Conservation (phyloP, 2,797 vertebrate genomes). For the Monodelphis domestica region DNA sequence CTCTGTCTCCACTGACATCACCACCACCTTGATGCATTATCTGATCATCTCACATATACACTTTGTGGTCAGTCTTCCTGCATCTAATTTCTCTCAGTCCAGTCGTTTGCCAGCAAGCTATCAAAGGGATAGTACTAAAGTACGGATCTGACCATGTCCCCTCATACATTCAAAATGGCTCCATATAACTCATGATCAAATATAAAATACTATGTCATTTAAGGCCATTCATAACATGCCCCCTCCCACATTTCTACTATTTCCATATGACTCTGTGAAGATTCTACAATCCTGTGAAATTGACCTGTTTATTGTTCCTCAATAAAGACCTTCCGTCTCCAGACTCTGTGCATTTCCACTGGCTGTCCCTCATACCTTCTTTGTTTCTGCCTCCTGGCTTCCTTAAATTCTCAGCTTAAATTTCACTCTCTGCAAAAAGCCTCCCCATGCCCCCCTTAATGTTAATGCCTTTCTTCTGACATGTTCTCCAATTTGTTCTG, state of each 20-base stretch:
- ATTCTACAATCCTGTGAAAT: neutral
- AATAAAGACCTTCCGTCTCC: neutral
- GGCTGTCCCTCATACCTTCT: too few species aligned
- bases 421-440: neutral
- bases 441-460: neutral
- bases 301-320: rapidly evolving
- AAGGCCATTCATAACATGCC: neutral
- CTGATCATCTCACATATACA: neutral
- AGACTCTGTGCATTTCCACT: neutral
- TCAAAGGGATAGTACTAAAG: neutral
- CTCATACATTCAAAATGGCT: neutral
- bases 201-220: too few species aligned
- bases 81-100: neutral
- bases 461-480: neutral
- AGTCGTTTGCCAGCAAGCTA: neutral
- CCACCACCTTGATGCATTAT: neutral
- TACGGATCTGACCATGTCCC: neutral
- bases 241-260: neutral
- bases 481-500: too few species aligned
- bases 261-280: neutral
- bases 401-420: neutral
- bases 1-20: neutral
- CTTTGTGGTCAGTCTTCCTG: neutral
- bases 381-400: neutral
- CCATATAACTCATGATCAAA: neutral